phyloP scores from a whole-genome alignment of 2,888 invertebrate genomes.

The Cephus pygmeus region DNA sequence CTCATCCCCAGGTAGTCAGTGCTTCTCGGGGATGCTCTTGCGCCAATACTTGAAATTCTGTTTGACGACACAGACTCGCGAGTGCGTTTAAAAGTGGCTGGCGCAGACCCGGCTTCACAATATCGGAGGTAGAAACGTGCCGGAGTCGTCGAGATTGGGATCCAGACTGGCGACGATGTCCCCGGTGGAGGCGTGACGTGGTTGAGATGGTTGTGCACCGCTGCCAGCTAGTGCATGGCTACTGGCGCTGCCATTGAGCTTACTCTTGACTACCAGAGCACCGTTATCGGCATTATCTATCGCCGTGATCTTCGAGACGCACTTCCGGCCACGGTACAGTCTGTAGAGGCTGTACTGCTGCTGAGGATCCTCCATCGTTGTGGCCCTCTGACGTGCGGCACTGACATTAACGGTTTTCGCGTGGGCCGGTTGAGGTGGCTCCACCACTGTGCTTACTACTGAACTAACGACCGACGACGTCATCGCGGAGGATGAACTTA shows the following conservation, averaged over 20 bases:
- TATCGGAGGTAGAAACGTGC: slow-evolving; percentile 74
- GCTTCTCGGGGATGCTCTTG: too few relatives aligned
- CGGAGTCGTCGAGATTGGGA: slow-evolving; percentile 72
- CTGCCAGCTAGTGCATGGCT: slow-evolving; percentile 58
- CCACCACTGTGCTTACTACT: slow-evolving; percentile 34
- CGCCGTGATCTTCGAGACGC: slow-evolving; percentile 53
- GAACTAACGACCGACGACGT: slow-evolving; percentile 45
- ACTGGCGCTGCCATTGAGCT: slow-evolving; percentile 62
- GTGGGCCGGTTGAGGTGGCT: slow-evolving; percentile 44
- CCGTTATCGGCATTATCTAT: slow-evolving; percentile 48
- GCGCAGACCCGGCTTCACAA: slow-evolving; percentile 67
- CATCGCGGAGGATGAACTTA: slow-evolving; percentile 43
- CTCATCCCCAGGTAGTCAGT: too few relatives aligned
- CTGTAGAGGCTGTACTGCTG: slow-evolving; percentile 65
- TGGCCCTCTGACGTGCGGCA: slow-evolving; percentile 68
- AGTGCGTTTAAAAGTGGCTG: slow-evolving; percentile 58
- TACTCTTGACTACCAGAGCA: slow-evolving; percentile 56
- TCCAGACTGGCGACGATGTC: slow-evolving; percentile 67
- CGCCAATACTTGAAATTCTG: too few relatives aligned
- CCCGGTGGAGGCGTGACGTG: slow-evolving; percentile 63
- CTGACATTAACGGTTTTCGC: slow-evolving; percentile 51
- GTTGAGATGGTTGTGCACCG: slow-evolving; percentile 56
- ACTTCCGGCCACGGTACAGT: slow-evolving; percentile 62
- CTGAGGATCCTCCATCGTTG: slow-evolving; percentile 65
- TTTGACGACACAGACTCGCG: too few relatives aligned